Conservation (phyloP, 1,140 invertebrate genomes). For the Heliconius nattereri region DNA sequence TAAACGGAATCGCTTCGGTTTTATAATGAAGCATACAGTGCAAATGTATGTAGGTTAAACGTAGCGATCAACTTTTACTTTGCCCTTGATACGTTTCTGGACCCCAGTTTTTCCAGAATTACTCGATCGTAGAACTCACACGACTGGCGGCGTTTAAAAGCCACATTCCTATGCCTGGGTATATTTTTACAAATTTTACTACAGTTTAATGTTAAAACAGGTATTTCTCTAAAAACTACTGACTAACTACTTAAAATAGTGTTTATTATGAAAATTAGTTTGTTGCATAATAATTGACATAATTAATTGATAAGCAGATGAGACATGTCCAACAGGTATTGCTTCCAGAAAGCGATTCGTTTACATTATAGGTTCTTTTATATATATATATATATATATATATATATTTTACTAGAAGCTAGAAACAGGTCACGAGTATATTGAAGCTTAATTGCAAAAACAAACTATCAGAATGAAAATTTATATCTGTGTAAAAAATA, state of each 20-base stretch:
- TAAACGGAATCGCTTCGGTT: conserved; percentile 18
- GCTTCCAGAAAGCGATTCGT: neutral
- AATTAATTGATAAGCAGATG: neutral
- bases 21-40: conserved; percentile 23
- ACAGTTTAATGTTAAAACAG: neutral
- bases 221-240: too few species aligned
- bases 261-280: neutral
- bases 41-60: conserved; percentile 19
- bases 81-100: conserved; percentile 40
- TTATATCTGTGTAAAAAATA: too few species aligned
- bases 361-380: neutral
- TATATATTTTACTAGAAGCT: too few species aligned
- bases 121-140: conserved; percentile 10
- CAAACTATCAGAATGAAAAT: too few species aligned
- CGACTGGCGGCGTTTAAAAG: conserved; percentile 16
- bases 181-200: conserved; percentile 1
- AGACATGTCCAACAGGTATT: neutral
- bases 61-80: conserved; percentile 37
- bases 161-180: conserved; percentile 20
- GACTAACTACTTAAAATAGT: neutral
- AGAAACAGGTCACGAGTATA: too few species aligned
- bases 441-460: too few species aligned
- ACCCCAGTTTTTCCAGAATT: conserved; percentile 32
- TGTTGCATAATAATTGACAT: neutral
- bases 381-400: neutral